Conservation (phyloP, 2,113 vertebrate species). For the Hippoglossus stenolepis region DNA sequence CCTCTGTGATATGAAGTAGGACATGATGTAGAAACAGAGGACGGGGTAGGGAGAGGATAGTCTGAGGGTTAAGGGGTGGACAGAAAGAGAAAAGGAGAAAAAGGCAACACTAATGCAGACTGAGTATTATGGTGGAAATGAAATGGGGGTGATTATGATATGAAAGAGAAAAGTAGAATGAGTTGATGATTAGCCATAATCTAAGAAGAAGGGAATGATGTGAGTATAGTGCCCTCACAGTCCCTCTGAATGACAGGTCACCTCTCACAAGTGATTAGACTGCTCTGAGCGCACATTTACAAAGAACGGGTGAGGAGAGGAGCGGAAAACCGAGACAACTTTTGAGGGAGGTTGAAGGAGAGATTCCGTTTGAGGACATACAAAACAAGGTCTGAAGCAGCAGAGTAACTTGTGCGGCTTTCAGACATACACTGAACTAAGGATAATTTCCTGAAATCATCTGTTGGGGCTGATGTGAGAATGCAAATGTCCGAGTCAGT, state of each 20-base stretch:
- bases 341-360: slow-evolving; percentile 15
- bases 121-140: slow-evolving; percentile 26
- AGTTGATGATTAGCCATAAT: slow-evolving; percentile 68
- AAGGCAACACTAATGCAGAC: slow-evolving; percentile 21
- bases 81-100: slow-evolving; percentile 21
- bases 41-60: slow-evolving; percentile 33
- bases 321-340: slow-evolving; percentile 28
- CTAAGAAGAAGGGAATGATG: slow-evolving; percentile 48
- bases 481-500: too few relatives aligned
- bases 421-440: too few relatives aligned
- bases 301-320: slow-evolving; percentile 28
- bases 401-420: not conserved
- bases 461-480: too few relatives aligned
- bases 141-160: slow-evolving; percentile 55
- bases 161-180: slow-evolving; percentile 60
- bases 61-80: slow-evolving; percentile 22
- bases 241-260: slow-evolving; percentile 50
- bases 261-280: slow-evolving; percentile 57
- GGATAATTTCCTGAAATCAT: too few relatives aligned
- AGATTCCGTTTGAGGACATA: slow-evolving; percentile 23
- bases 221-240: slow-evolving; percentile 35
- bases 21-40: slow-evolving; percentile 58
- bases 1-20: slow-evolving; percentile 50
- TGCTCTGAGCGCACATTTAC: slow-evolving; percentile 15
- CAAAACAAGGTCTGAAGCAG: slow-evolving; percentile 4